Evolutionary conservation across 2,113 vertebrate genomes (phyloP), one percentile per base, ranked within the genome.

Genomic region (Nothocercus nigrocapillus): DNA sequence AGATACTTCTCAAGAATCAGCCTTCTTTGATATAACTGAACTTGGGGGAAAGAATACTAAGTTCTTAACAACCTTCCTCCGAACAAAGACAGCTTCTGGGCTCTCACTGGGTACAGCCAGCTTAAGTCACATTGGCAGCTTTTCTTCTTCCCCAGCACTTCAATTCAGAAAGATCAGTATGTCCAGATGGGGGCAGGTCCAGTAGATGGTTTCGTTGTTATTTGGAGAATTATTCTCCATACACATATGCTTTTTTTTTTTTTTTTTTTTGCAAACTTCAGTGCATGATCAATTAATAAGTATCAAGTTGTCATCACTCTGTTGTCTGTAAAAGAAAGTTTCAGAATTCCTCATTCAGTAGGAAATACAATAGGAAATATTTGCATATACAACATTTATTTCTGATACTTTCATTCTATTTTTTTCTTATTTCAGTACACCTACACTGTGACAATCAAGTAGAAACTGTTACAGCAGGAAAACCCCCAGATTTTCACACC

Each of bases 221-320:
- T 70, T n/a, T 80, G 81, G 64, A 87, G 89, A 78, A 40, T 20
- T 59, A 4, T 36, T 86, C 85, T 83, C 89, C 8, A 2, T 38
- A 58, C 21, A 40, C 8, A 34, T 62, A 40, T 22, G 54, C 14
- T 74, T 74, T 68, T 27, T 92, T 66, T 22, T 49, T 49, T 49
- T 74, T 72, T 68, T 25, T 92, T 68, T 21, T 45, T 36, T 17
- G 59, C 24, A 32, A 64, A 70, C 34, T 73, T 64, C 70, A 78
- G 15, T 36, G 16, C 64, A 47, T 81, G 53, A 40, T 98, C 87
- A 98, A 42, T 97, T 97, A 91, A 97, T 94, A 88, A 98, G 97
- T 80, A 97, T 94, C 89, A 98, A 88, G 88, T 95, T 94, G 44
- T 98, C 98, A 89, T 98, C 97, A 42, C 95, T 98, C 76, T 78